These are phyloP conservation scores for Cosmia trapezina DNA, from an alignment of 2,888 invertebrate species.

Conservation along the genomic window DNA sequence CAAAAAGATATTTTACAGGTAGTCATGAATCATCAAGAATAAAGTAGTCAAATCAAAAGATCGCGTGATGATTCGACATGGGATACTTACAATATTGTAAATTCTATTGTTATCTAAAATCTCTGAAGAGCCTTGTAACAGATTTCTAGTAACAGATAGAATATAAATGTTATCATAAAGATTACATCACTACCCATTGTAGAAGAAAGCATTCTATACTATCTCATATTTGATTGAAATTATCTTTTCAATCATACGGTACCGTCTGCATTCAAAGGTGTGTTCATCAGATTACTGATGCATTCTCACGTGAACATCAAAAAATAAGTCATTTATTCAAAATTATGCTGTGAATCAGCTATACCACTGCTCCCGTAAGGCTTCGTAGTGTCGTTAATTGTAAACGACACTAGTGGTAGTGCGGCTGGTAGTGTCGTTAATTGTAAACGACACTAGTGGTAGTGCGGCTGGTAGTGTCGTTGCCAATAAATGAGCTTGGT, in stretches of 20 bases:
- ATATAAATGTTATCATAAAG: conserved; percentile 25
- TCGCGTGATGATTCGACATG: conserved; percentile 2
- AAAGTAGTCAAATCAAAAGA: no score
- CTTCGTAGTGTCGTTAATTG: no score
- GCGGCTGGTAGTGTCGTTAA: no score
- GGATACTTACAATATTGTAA: not conserved
- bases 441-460: no score
- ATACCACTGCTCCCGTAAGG: no score
- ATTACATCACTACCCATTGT: conserved; percentile 34
- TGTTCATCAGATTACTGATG: not conserved
- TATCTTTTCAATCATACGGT: conserved; percentile 32
- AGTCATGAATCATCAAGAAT: not conserved
- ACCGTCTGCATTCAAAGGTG: not conserved
- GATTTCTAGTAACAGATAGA: conserved; percentile 36
- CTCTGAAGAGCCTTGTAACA: conserved; percentile 53
- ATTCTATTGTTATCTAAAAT: conserved; percentile 38
- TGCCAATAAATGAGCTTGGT: no score
- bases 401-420: no score
- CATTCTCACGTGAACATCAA: not conserved
- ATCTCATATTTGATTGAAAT: conserved; percentile 16
- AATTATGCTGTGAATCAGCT: no score
- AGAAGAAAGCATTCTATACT: conserved; percentile 37
- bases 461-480: no score
- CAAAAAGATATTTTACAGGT: not conserved
- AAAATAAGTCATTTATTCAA: no score